These are phyloP conservation scores for Sorex fumeus DNA, from an alignment of 2,113 vertebrate species.

Conservation along the genomic window DNA sequence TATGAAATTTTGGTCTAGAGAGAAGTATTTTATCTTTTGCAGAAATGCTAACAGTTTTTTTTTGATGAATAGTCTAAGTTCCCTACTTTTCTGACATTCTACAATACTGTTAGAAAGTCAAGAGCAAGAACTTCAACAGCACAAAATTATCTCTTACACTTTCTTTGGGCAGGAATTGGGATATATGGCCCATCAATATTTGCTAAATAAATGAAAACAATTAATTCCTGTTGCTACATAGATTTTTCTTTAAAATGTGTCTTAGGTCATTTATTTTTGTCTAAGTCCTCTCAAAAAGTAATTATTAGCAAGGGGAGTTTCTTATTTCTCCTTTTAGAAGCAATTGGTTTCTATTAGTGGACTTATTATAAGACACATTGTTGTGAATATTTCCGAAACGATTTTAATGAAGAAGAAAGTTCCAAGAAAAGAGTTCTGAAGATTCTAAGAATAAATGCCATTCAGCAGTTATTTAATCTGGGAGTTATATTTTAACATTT, in stretches of 20 bases:
- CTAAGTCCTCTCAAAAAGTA: background rate
- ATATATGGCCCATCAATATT: background rate
- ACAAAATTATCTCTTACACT: background rate
- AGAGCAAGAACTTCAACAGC: background rate
- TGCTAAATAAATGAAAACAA: background rate
- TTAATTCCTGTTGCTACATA: background rate
- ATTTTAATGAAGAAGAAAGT: background rate
- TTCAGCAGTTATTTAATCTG: slow-evolving; percentile 31
- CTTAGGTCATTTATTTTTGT: background rate
- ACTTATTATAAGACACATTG: background rate
- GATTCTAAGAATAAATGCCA: background rate
- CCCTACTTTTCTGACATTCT: background rate
- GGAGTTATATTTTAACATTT: background rate
- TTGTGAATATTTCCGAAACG: background rate
- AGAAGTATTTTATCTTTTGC: background rate
- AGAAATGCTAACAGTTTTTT: background rate
- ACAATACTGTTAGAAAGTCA: background rate
- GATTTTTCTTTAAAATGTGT: background rate
- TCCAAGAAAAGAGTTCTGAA: background rate
- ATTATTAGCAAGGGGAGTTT: background rate
- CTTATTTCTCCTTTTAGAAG: background rate
- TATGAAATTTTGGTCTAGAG: background rate
- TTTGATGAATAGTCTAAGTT: slow-evolving; percentile 15
- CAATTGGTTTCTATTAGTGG: background rate
- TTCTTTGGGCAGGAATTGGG: background rate